Base-by-base conservation (phyloP, 1,140 invertebrate species). In the Musca vetustissima region DNA sequence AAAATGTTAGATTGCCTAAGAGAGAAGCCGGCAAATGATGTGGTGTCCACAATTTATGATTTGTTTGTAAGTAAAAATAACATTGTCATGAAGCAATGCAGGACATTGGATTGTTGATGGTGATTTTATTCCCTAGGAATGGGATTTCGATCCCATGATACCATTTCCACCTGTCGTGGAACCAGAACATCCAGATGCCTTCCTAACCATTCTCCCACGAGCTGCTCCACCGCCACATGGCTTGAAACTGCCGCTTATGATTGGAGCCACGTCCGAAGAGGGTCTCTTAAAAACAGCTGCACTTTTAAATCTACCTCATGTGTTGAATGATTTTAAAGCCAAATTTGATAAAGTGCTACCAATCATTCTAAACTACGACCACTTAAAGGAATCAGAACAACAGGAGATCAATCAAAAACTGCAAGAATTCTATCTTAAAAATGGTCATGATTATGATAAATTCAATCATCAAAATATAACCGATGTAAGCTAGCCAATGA, bases 131-230 rank as follows among this genome's bases (percentile, higher is more conserved):
- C 1, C 50, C 8, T 32, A 91, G 90, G 78, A 85, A 19, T 92
- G 88, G 84, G 89, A 89, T 73, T 89, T 86, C 65, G 89, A 89
- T 76, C 90, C 90, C 1, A 88, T 90, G 88, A 90, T 91, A 68
- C 88, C 89, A 1, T 92, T 91, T 72, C 90, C 89, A 70, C 90
- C 90, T 0, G 88, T 90, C 0, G 80, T 91, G 19, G 90, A 92
- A 78, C 88, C 88, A 0, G 76, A 86, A 69, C 83, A 88, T 53
- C 84, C 86, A 8, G 89, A 86, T n/a, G 89, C 90, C 15, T 92
- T 92, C 74, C 72, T 92, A 0, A 87, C 84, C 0, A 83, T 86
- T 70, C 83, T 85, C 72, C 89, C 89, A 1, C 75, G 85, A 1
- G 76, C 86, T 13, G 73, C 86, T 0, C 78, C 77, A 69, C 15